Percentiles rank a stretch among this genome's conserved stretches.
phyloP scores from a whole-genome alignment of 1,140 invertebrate species.

The Diachasma alloeum region DNA sequence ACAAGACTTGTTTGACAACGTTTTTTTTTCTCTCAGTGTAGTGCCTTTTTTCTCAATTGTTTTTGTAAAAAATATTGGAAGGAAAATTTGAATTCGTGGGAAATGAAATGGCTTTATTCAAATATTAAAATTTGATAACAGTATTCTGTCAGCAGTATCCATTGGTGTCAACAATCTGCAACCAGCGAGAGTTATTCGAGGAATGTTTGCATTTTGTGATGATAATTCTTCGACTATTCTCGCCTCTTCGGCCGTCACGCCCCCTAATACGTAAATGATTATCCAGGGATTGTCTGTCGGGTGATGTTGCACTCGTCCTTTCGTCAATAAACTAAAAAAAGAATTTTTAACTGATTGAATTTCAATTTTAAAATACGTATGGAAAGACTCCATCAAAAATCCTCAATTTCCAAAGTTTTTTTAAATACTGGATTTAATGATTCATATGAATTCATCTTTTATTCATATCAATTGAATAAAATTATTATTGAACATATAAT shows the following conservation, averaged over 20 bases:
- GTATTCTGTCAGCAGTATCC: conserved; percentile 53
- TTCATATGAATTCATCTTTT: too few species aligned
- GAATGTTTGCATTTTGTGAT: conserved; percentile 27
- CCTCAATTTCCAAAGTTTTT: too few species aligned
- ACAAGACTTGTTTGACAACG: too few species aligned
- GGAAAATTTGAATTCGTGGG: background rate
- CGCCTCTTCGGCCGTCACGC: conserved; percentile 69
- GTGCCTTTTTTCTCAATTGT: too few species aligned
- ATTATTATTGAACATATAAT: background rate
- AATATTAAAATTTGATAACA: conserved; percentile 42
- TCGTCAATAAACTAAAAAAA: conserved; percentile 54
- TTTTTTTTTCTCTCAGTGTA: too few species aligned
- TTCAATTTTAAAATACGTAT: too few species aligned
- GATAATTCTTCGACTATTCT: conserved; percentile 51
- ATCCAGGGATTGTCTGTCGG: conserved; percentile 68
- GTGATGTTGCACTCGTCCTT: conserved; percentile 58
- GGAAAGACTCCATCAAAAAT: too few species aligned
- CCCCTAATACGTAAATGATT: conserved; percentile 69
- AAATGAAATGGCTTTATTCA: conserved; percentile 37
- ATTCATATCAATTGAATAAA: too few species aligned
- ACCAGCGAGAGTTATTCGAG: conserved; percentile 54
- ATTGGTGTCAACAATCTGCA: conserved; percentile 54
- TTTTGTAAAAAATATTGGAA: background rate
- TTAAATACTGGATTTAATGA: too few species aligned
- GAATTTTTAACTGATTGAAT: too few species aligned